A percentile compares a stretch with the other conserved stretches of the same genome.
phyloP scores from a whole-genome alignment of 2,888 invertebrate genomes.

The Pristionchus exspectatus region DNA sequence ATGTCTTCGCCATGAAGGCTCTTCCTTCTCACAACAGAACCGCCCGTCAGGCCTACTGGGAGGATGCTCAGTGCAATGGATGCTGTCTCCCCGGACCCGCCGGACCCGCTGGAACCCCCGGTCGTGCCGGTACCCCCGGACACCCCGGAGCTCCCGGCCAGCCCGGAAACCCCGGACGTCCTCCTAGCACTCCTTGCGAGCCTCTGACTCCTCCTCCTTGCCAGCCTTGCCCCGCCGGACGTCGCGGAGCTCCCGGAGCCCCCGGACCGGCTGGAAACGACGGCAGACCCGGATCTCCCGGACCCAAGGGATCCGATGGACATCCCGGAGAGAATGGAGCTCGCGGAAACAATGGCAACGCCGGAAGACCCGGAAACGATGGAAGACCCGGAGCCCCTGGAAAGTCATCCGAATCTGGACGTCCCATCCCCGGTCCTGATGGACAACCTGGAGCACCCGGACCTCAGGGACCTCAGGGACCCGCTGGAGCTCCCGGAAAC shows the following conservation, averaged over 20 bases:
- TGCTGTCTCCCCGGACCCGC: constrained; percentile 51
- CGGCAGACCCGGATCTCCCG: constrained; percentile 30
- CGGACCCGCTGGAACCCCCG: constrained; percentile 48
- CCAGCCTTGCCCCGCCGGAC: constrained; percentile 46
- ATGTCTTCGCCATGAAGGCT: constrained; percentile 43
- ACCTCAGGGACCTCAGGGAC: constrained; percentile 45
- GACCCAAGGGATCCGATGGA: neutral
- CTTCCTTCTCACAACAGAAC: constrained; percentile 51
- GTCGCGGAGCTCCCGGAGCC: constrained; percentile 36
- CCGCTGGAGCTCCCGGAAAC: constrained; percentile 27
- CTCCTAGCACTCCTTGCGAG: constrained; percentile 30
- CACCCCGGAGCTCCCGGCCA: constrained; percentile 52
- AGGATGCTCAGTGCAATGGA: constrained; percentile 53
- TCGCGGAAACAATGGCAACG: neutral
- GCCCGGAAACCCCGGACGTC: constrained; percentile 48
- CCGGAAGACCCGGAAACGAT: constrained; percentile 37
- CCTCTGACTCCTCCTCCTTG: constrained; percentile 45
- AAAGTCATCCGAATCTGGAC: neutral
- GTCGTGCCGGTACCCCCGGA: constrained; percentile 40
- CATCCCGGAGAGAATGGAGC: neutral
- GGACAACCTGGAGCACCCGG: constrained; percentile 49
- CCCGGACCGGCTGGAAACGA: constrained; percentile 36
- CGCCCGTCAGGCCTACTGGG: constrained; percentile 53
- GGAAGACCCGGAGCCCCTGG: constrained; percentile 53
- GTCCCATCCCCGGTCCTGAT: constrained; percentile 20